Percentiles rank a stretch among this genome's conserved stretches.
Evolutionary conservation across 2,888 invertebrate species (phyloP).

Genomic region (Stratiomys singularior): DNA sequence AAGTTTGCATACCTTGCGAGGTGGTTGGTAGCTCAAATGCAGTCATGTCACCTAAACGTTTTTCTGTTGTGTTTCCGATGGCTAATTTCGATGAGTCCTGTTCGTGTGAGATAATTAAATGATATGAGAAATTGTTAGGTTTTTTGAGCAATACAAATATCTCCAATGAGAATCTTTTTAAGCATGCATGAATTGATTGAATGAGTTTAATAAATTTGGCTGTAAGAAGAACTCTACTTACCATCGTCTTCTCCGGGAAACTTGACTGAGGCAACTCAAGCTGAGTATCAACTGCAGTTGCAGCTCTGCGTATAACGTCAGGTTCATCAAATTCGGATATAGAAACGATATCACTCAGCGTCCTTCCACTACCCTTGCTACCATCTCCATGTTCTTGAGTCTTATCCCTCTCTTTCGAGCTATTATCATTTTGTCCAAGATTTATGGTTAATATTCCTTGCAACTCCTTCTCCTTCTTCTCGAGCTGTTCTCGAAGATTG

Average conservation of each 20-base stretch:
- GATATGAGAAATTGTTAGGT: background rate
- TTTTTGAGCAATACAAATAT: background rate
- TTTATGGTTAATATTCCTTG: constrained; percentile 70
- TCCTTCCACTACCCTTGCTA: constrained; percentile 73
- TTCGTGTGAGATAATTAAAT: background rate
- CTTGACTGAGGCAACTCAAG: constrained; percentile 53
- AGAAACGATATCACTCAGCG: constrained; percentile 77
- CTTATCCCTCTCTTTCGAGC: constrained; percentile 53
- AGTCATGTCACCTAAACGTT: constrained; percentile 60
- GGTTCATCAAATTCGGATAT: constrained; percentile 78
- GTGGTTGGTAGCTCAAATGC: constrained; percentile 56
- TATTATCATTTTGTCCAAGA: constrained; percentile 67
- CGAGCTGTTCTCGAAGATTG: constrained; percentile 69
- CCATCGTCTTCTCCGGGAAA: constrained; percentile 60
- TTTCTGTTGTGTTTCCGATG: constrained; percentile 61
- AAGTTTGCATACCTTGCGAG: constrained; percentile 59
- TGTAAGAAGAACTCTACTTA: constrained; percentile 51
- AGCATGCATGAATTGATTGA: background rate
- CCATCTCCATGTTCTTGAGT: constrained; percentile 67
- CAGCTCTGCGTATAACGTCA: constrained; percentile 70
- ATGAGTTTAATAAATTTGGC: background rate
- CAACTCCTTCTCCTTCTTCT: constrained; percentile 64
- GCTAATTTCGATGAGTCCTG: constrained; percentile 62
- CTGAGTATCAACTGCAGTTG: constrained; percentile 57
- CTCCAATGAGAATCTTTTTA: background rate